Conservation (phyloP, 2,888 invertebrate genomes). For the Tenthredo notha region DNA sequence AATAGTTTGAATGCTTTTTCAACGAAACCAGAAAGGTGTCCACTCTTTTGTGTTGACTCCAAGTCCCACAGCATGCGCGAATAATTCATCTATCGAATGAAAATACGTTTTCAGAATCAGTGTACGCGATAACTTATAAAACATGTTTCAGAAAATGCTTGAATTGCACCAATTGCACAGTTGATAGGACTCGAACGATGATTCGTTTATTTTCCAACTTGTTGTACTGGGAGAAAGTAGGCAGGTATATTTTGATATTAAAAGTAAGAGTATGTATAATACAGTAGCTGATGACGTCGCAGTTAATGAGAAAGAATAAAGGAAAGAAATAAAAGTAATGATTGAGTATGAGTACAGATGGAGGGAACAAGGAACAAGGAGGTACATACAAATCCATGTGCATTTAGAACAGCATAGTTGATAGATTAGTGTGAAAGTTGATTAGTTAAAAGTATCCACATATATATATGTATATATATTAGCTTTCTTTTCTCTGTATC, state of each 20-base stretch:
- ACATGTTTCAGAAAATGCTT: too few relatives aligned
- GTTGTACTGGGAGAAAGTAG: slow-evolving; percentile 66
- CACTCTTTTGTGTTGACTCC: slow-evolving; percentile 84
- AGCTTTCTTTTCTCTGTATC: slow-evolving; percentile 36
- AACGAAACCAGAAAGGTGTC: slow-evolving; percentile 88
- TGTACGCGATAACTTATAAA: background rate
- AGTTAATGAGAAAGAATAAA: slow-evolving; percentile 52
- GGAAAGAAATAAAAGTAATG: slow-evolving; percentile 37
- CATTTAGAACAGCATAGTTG: background rate
- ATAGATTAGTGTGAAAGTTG: slow-evolving; percentile 51
- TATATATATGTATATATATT: background rate
- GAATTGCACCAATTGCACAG: background rate
- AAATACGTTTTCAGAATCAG: background rate
- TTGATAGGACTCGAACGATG: background rate
- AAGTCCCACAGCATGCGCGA: slow-evolving; percentile 86
- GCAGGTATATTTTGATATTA: slow-evolving; percentile 66
- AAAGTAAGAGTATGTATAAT: slow-evolving; percentile 69
- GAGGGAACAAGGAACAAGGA: background rate
- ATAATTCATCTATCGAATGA: slow-evolving; percentile 68
- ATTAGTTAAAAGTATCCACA: slow-evolving; percentile 11
- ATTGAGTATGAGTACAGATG: slow-evolving; percentile 52
- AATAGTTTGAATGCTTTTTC: slow-evolving; percentile 91
- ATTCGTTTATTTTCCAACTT: background rate
- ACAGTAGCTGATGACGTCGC: slow-evolving; percentile 49
- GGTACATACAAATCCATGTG: slow-evolving; percentile 11